phyloP scores from a whole-genome alignment of 2,113 vertebrate genomes.

The Saimiri boliviensis region DNA sequence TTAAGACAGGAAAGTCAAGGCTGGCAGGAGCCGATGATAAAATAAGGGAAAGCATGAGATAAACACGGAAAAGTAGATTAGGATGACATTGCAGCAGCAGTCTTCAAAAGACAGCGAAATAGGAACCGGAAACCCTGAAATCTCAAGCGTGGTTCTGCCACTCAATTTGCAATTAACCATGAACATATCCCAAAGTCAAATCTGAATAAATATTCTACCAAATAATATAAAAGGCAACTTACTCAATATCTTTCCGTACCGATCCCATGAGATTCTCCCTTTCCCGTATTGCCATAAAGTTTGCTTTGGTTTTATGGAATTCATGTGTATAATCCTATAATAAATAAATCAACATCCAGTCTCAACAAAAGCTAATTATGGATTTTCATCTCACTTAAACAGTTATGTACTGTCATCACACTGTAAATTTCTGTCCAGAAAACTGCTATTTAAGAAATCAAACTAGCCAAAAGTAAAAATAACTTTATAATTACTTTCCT shows the following conservation, averaged over 20 bases:
- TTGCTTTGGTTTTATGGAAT: constrained; percentile 99
- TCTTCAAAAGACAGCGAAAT: constrained; percentile 34
- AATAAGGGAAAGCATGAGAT: background rate
- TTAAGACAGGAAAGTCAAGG: constrained; percentile 26
- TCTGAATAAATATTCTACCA: background rate
- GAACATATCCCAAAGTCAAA: constrained; percentile 8
- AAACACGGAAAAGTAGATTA: constrained; percentile 2
- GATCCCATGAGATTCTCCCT: constrained; percentile 97
- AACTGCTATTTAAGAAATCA: background rate
- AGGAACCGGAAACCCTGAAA: constrained; percentile 30
- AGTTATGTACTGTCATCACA: background rate
- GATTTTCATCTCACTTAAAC: background rate
- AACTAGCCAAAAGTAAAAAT: constrained; percentile 19
- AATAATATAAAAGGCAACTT: constrained; percentile 80
- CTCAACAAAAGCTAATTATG: constrained; percentile 13
- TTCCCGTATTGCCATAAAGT: constrained; percentile 95
- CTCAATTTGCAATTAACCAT: constrained; percentile 30
- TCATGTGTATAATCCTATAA: constrained; percentile 97
- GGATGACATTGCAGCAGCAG: background rate
- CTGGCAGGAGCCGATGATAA: background rate
- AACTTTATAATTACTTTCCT: background rate
- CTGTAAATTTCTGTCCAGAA: background rate
- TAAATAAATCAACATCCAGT: constrained; percentile 66
- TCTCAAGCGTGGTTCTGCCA: constrained; percentile 35
- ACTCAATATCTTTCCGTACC: constrained; percentile 98